Evolutionary conservation across 2,113 vertebrate species (phyloP).

Genomic region (Perccottus glenii): DNA sequence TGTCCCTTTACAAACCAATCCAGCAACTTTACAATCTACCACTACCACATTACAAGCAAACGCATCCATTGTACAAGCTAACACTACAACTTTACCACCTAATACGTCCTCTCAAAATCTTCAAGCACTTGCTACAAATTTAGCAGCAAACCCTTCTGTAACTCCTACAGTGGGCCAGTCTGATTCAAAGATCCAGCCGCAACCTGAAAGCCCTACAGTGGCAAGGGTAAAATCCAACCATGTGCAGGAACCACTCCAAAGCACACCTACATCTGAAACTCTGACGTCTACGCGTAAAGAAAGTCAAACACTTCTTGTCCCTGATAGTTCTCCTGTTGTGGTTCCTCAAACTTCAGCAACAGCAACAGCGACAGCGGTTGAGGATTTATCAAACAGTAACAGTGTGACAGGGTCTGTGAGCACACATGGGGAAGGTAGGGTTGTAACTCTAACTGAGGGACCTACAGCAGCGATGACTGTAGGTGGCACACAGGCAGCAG

Average conservation of each 20-base stretch:
- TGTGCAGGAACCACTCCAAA: constrained; percentile 19
- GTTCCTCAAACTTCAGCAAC: neutral
- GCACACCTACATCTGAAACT: neutral
- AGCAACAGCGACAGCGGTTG: constrained; percentile 15
- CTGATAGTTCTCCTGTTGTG: neutral
- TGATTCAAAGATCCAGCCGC: constrained; percentile 14
- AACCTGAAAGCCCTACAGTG: constrained; percentile 13
- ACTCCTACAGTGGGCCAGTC: constrained; percentile 10
- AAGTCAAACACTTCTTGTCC: neutral
- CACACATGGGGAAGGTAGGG: neutral
- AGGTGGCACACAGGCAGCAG: constrained; percentile 20
- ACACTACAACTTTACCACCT: constrained; percentile 16
- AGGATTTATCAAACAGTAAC: constrained; percentile 38
- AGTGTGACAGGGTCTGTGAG: constrained; percentile 5
- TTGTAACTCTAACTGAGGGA: constrained; percentile 15
- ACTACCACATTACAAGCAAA: neutral
- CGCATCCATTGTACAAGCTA: neutral
- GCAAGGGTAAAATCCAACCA: constrained; percentile 14
- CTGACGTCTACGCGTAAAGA: constrained; percentile 12
- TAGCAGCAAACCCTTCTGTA: constrained; percentile 20
- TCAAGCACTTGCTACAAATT: neutral
- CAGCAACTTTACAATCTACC: neutral
- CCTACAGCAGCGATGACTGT: neutral
- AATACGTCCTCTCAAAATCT: neutral
- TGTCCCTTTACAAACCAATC: neutral